Evolutionary conservation across 2,113 vertebrate genomes (phyloP).

Genomic region (Leuciscus idus): DNA sequence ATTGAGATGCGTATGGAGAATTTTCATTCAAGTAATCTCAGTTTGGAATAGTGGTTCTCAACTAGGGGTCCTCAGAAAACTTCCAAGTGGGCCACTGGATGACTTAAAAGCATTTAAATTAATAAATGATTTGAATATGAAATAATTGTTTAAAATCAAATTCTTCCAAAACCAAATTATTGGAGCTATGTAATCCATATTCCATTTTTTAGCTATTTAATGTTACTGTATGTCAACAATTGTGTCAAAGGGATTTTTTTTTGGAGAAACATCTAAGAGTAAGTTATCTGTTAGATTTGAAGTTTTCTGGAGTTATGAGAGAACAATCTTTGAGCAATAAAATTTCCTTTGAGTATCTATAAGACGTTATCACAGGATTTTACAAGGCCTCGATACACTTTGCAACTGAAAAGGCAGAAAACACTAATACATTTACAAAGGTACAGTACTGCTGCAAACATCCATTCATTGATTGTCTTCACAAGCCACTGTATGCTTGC

Average conservation of each 20-base stretch:
- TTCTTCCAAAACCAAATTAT: neutral
- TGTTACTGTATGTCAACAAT: neutral
- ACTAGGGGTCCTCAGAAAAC: neutral
- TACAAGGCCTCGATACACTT: neutral
- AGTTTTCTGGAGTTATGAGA: neutral
- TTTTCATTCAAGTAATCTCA: neutral
- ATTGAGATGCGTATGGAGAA: neutral
- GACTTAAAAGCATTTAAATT: neutral
- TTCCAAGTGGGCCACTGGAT: neutral
- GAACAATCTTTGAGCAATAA: neutral
- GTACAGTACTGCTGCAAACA: neutral
- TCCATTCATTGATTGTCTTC: neutral
- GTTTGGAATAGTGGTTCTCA: neutral
- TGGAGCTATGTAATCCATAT: neutral
- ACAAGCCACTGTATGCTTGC: neutral
- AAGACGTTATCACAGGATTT: neutral
- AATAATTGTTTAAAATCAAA: neutral
- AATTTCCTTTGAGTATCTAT: neutral
- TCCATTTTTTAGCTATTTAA: neutral
- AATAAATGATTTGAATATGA: neutral
- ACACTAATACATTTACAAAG: neutral
- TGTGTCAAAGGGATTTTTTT: neutral
- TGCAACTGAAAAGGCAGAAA: neutral
- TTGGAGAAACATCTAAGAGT: neutral
- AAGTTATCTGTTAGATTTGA: neutral